Evolutionary conservation across 92 coral and sea anemone genomes (phyloP).

Genomic region (Epizoanthus scotinus): DNA sequence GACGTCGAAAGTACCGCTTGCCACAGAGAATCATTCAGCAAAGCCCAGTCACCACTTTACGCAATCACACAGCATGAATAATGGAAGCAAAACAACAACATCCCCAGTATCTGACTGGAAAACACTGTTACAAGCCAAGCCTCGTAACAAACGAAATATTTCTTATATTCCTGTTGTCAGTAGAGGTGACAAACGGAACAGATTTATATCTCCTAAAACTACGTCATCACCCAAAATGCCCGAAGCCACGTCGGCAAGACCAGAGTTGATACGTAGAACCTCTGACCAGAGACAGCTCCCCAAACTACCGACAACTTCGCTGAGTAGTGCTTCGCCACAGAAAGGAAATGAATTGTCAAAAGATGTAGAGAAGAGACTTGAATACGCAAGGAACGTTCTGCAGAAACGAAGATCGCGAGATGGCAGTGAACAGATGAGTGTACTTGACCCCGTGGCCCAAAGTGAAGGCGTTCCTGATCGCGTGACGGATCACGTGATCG

Average conservation of each 20-base stretch:
- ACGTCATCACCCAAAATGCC: background rate
- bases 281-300: slow-evolving; percentile 30
- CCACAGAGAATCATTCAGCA: background rate
- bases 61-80: background rate
- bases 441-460: background rate
- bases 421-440: slow-evolving; percentile 3
- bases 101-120: slow-evolving; percentile 4
- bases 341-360: slow-evolving; percentile 34
- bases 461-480: background rate
- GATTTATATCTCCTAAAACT: background rate
- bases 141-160: slow-evolving; percentile 15
- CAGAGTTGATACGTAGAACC: background rate
- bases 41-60: background rate
- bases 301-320: slow-evolving; percentile 24
- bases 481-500: background rate
- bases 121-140: slow-evolving; percentile 27
- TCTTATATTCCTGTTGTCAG: slow-evolving; percentile 19
- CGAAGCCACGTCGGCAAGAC: background rate
- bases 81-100: background rate
- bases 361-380: slow-evolving; percentile 31
- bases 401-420: slow-evolving; percentile 6
- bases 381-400: slow-evolving; percentile 17
- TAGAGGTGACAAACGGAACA: background rate
- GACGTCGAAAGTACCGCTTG: background rate
- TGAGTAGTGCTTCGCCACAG: slow-evolving; percentile 10